phyloP scores from a whole-genome alignment of 2,888 invertebrate genomes.

The Polymixis lichenea region DNA sequence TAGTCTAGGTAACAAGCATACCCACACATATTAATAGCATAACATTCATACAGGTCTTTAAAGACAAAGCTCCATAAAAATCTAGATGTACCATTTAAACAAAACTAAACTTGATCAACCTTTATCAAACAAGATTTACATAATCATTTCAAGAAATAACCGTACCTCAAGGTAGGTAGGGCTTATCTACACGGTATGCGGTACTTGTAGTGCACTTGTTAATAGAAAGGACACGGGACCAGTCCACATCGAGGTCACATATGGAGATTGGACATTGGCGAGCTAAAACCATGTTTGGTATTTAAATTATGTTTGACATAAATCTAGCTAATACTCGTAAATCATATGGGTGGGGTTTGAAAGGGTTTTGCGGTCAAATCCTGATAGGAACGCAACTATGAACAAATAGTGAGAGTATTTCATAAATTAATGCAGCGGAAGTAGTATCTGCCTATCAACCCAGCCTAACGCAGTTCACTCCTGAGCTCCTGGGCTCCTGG shows the following conservation, averaged over 20 bases:
- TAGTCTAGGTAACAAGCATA: not conserved
- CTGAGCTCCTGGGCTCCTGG: too few relatives aligned
- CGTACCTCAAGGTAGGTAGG: conserved; percentile 34
- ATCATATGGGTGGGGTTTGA: conserved; percentile 9
- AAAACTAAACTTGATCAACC: conserved; percentile 16
- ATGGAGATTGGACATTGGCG: conserved; percentile 52
- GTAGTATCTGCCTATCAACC: too few relatives aligned
- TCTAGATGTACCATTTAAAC: conserved; percentile 5
- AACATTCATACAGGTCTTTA: not conserved
- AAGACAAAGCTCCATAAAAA: conserved; percentile 13
- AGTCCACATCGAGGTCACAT: conserved; percentile 65
- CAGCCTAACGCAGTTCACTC: too few relatives aligned
- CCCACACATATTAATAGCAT: not conserved
- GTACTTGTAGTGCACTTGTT: conserved; percentile 45
- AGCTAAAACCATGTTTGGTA: conserved; percentile 31
- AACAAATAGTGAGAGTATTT: not conserved
- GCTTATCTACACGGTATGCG: conserved; percentile 55
- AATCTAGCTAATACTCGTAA: conserved; percentile 21
- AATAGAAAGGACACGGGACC: conserved; percentile 60
- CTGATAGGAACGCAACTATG: not conserved
- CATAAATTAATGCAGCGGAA: not conserved
- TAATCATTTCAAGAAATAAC: conserved; percentile 34
- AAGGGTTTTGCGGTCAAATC: conserved; percentile 2
- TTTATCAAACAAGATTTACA: conserved; percentile 37
- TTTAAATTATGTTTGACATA: conserved; percentile 31